A percentile compares a stretch with the other conserved stretches of the same genome.
Conservation (phyloP, 2,888 invertebrate species). For the Hypena proboscidalis region DNA sequence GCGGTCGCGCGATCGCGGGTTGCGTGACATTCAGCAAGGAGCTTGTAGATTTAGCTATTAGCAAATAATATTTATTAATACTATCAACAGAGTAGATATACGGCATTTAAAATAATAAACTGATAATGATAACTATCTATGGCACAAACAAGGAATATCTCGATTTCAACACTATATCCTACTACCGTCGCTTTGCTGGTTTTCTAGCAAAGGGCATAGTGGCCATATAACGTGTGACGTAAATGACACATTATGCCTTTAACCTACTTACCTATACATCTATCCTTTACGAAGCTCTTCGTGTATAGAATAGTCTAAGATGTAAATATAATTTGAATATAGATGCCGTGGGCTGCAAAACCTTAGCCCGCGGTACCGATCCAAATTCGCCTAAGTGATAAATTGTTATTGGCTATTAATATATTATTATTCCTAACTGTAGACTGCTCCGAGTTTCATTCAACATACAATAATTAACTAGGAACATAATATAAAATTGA, state of each 20-base stretch:
- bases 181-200: conserved; percentile 4
- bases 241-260: conserved; percentile 4
- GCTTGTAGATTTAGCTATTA: not conserved
- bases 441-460: conserved; percentile 25
- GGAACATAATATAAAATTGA: conserved; percentile 75
- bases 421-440: conserved; percentile 13
- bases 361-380: not conserved
- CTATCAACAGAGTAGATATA: conserved; percentile 1
- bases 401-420: conserved; percentile 8
- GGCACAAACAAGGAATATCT: conserved; percentile 35
- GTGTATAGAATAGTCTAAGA: conserved; percentile 7
- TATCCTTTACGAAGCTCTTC: conserved; percentile 17
- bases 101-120: conserved; percentile 13
- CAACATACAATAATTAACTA: conserved; percentile 55
- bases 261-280: conserved; percentile 4
- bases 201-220: conserved; percentile 12
- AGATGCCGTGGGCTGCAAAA: not conserved
- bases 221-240: conserved; percentile 6
- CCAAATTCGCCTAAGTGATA: conserved; percentile 6
- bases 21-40: too few species aligned
- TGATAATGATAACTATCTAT: conserved; percentile 29
- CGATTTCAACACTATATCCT: conserved; percentile 3
- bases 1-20: too few species aligned
- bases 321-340: conserved; percentile 7
- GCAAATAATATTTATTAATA: conserved; percentile 1